Evolutionary conservation across 2,888 invertebrate species (phyloP).

Genomic region (Cosmorhoe ocellata): DNA sequence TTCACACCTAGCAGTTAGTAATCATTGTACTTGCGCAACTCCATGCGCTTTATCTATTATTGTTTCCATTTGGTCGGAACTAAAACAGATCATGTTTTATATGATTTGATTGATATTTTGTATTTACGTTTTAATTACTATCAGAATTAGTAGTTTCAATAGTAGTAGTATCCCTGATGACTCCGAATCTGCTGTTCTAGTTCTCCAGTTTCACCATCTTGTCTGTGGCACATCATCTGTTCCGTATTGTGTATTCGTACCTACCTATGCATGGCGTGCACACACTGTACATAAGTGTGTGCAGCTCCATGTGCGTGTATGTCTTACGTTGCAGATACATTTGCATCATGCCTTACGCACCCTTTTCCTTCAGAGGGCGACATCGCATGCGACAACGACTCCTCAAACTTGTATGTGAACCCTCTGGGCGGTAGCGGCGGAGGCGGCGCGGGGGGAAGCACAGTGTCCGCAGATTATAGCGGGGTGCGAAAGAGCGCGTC

Average conservation of each 20-base stretch:
- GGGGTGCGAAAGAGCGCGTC: conserved; percentile 91
- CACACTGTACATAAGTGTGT: conserved; percentile 43
- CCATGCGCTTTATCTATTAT: conserved; percentile 16
- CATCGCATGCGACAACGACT: conserved; percentile 86
- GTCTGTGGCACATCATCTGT: conserved; percentile 26
- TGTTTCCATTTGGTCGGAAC: conserved; percentile 38
- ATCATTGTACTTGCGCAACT: neutral
- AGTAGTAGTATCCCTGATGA: conserved; percentile 2
- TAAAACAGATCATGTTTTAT: conserved; percentile 3
- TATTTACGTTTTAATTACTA: neutral
- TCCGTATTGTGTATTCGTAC: conserved; percentile 12
- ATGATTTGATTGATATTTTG: conserved; percentile 5
- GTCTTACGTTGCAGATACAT: conserved; percentile 93
- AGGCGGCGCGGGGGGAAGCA: conserved; percentile 59
- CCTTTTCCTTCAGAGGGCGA: conserved; percentile 94
- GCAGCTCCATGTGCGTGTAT: conserved; percentile 76
- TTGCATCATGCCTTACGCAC: conserved; percentile 98
- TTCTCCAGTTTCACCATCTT: conserved; percentile 19
- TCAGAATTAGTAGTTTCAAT: conserved; percentile 8
- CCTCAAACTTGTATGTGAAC: conserved; percentile 94
- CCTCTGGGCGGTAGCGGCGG: conserved; percentile 88
- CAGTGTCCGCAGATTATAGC: conserved; percentile 67
- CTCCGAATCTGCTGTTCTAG: neutral
- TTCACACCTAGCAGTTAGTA: neutral
- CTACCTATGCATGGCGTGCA: conserved; percentile 27